Conservation (phyloP, 2,888 invertebrate species). For the Ennomos erosarius region DNA sequence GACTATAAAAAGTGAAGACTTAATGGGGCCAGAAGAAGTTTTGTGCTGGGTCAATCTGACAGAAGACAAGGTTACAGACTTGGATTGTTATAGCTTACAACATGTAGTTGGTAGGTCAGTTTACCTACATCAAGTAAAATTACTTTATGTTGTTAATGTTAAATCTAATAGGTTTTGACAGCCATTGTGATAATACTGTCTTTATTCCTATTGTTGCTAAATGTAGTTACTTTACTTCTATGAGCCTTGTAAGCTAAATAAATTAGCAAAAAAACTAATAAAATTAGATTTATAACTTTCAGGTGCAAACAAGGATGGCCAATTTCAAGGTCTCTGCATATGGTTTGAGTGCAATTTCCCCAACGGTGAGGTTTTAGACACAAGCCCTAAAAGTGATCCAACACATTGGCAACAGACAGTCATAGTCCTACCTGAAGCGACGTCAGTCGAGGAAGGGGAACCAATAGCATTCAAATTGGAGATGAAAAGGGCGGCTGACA, state of each 20-base stretch:
- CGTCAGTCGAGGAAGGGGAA: constrained; percentile 83
- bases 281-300: constrained; percentile 34
- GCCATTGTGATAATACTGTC: too few species aligned
- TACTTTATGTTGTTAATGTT: too few species aligned
- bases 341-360: constrained; percentile 94
- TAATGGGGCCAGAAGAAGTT: constrained; percentile 87
- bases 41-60: constrained; percentile 89
- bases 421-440: constrained; percentile 89
- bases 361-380: constrained; percentile 85
- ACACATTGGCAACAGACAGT: constrained; percentile 99
- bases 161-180: too few species aligned
- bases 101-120: constrained; percentile 83
- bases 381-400: constrained; percentile 88
- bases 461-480: constrained; percentile 89
- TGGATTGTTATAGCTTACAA: constrained; percentile 85
- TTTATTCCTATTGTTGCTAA: too few species aligned
- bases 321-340: constrained; percentile 90
- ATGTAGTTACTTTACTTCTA: too few species aligned
- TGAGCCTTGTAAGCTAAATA: background rate
- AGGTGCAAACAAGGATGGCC: constrained; percentile 85
- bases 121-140: background rate
- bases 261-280: background rate
- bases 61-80: constrained; percentile 85
- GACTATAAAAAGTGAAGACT: constrained; percentile 79
- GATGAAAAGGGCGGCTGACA: constrained; percentile 80